Base-by-base conservation (phyloP, 2,113 vertebrate genomes). In the Pseudopodoces humilis region DNA sequence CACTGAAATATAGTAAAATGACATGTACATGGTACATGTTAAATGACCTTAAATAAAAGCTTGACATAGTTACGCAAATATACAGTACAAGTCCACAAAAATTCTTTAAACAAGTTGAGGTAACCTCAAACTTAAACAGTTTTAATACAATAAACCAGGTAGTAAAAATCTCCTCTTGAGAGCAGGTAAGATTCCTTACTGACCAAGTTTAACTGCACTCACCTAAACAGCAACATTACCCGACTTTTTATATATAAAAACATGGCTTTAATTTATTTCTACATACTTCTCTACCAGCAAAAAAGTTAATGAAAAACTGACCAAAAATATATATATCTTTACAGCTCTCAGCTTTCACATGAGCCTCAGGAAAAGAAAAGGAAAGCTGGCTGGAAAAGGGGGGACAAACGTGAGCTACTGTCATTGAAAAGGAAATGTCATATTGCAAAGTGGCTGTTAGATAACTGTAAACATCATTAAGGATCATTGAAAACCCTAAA, bases 21-120 rank as follows among this genome's bases (percentile, higher is more conserved):
- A 98, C 98, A 98, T 98, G 98, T 98, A 98, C 98, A 98, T 97
- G 95, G 98, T 98, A 98, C 98, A 98, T 98, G 98, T 98, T 97
- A 97, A 98, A 97, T 95, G 97, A 97, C 97, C 97, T 98, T 98
- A 97, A 98, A 98, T 98, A 98, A 98, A 98, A 98, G 97, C 96
- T 94, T 79, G 92, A 98, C 96, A 96, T 94, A 96, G 97, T 98
- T 97, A 98, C 96, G 97, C 97, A 98, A 98, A 98, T 98, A 98
- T 98, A 99, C 96, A 98, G 98, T 98, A 98, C 97, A 98, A 97
- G 98, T 98, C 96, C 98, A 98, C 97, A 97, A 96, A 97, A 97
- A 97, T 91, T 92, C 97, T 98, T 97, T 98, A 95, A 97, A 98
- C 97, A 97, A 95, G 97, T 96, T 98, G 98, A 98, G 98, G 97